phyloP scores from a whole-genome alignment of 2,888 invertebrate genomes.

The Tanypteryx hageni region DNA sequence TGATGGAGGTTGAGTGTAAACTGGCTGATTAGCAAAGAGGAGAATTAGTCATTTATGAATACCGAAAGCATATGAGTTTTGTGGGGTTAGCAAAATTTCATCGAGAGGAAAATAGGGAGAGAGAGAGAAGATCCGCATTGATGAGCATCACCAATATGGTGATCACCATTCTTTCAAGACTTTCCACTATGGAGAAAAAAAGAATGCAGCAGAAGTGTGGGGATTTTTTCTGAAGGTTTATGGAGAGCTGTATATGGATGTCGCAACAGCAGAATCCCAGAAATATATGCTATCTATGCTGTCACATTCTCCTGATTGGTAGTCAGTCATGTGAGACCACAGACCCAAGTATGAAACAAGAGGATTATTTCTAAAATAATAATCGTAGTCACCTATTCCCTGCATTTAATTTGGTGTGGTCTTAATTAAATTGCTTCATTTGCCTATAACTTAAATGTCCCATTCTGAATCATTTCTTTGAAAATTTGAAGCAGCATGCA shows the following conservation, averaged over 20 bases:
- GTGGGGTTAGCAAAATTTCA: background rate
- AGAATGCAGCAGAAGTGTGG: background rate
- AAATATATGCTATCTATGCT: background rate
- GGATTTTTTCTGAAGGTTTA: background rate
- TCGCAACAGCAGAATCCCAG: background rate
- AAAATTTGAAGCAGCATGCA: constrained; percentile 16
- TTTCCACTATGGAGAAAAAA: background rate
- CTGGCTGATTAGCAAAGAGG: constrained; percentile 39
- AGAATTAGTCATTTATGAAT: constrained; percentile 6
- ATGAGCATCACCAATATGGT: background rate
- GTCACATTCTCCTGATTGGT: constrained; percentile 42
- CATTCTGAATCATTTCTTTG: constrained; percentile 39
- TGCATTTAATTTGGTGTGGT: constrained; percentile 63
- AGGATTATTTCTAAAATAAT: constrained; percentile 55
- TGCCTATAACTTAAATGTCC: constrained; percentile 49
- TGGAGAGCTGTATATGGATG: no score
- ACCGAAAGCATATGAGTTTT: background rate
- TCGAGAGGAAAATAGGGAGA: background rate
- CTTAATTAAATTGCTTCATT: constrained; percentile 48
- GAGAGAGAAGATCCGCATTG: background rate
- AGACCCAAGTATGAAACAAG: constrained; percentile 2
- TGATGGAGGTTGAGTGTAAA: background rate
- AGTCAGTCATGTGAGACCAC: constrained; percentile 41
- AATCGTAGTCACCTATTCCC: constrained; percentile 46
- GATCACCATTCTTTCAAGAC: background rate